Evolutionary conservation across 1,140 invertebrate genomes (phyloP), one percentile per base, ranked within the genome.

Genomic region (Bursaphelenchus mucronatus): DNA sequence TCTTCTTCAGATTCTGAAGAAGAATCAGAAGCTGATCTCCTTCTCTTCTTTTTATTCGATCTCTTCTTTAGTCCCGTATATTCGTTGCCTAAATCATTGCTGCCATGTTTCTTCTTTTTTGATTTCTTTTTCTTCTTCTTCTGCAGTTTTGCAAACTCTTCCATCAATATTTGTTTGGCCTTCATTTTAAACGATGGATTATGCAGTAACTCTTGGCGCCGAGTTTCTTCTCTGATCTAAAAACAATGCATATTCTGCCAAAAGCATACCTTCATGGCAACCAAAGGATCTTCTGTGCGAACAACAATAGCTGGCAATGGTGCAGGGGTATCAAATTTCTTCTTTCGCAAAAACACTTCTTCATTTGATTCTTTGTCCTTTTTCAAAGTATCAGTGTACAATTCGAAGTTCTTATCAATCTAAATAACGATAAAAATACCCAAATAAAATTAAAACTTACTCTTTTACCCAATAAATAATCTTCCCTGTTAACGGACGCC

Each of bases 321-420:
- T 44, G 13, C 17, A 30, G 63, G 4, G 30, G 51, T 6, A 70
- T 13, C 40, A 56, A n/a, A 46, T 13, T 13, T 30, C 11, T 53
- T n/a, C 15, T 57, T 52, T 64, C 65, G 21, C n/a, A 19, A 40
- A 50, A 71, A 67, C 15, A 73, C 61, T 13, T 61, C 40, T 10
- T 43, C n/a, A 13, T 68, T 51, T 10, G 62, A 69, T 13, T 72
- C 69, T 43, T 70, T 67, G n/a, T 73, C 71, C n/a, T 56, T 65
- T 8, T 67, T 43, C 13, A 73, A 62, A 7, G 72, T 69, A 58
- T 73, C 73, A 30, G 73, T 72, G 51, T 49, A 73, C n/a, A 73
- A 43, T 53, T 73, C 71, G 52, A 75, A 73, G 21, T 73, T 73
- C 51, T 62, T 75, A 69, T 73, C 71, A 49, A 72, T 72, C 70